Conservation (phyloP, 2,888 invertebrate species). For the Cerastoderma edule region DNA sequence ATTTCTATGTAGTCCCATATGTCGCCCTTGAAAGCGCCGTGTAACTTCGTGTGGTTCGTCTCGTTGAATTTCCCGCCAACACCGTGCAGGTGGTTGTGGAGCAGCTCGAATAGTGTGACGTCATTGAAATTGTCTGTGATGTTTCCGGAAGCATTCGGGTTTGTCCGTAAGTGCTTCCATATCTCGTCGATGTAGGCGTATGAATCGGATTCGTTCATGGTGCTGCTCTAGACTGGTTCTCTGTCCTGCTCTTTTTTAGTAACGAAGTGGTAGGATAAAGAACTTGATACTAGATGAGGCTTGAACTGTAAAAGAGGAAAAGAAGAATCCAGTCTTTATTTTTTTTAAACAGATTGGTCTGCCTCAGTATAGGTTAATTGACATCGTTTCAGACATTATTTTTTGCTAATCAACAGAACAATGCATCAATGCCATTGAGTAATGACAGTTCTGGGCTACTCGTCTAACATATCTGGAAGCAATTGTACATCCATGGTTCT, state of each 20-base stretch:
- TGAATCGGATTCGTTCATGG: slow-evolving; percentile 6
- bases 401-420: too few relatives aligned
- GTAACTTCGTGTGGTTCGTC: slow-evolving; percentile 1
- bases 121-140: slow-evolving; percentile 8
- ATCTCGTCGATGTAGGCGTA: slow-evolving; percentile 21
- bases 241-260: too few relatives aligned
- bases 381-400: too few relatives aligned
- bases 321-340: not conserved
- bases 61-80: not conserved
- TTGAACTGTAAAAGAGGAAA: not conserved
- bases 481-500: too few relatives aligned
- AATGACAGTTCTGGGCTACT: too few relatives aligned
- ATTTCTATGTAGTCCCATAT: slow-evolving; percentile 64
- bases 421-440: too few relatives aligned
- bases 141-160: not conserved
- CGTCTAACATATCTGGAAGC: too few relatives aligned
- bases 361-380: too few relatives aligned
- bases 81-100: slow-evolving; percentile 1
- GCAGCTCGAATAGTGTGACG: not conserved
- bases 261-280: too few relatives aligned
- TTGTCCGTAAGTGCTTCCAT: slow-evolving; percentile 9
- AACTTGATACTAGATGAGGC: too few relatives aligned
- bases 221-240: not conserved
- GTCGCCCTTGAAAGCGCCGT: slow-evolving; percentile 22
- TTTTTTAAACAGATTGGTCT: too few relatives aligned